These are phyloP conservation scores for Girardinus metallicus DNA, from an alignment of 2,797 vertebrate species.

Conservation along the genomic window DNA sequence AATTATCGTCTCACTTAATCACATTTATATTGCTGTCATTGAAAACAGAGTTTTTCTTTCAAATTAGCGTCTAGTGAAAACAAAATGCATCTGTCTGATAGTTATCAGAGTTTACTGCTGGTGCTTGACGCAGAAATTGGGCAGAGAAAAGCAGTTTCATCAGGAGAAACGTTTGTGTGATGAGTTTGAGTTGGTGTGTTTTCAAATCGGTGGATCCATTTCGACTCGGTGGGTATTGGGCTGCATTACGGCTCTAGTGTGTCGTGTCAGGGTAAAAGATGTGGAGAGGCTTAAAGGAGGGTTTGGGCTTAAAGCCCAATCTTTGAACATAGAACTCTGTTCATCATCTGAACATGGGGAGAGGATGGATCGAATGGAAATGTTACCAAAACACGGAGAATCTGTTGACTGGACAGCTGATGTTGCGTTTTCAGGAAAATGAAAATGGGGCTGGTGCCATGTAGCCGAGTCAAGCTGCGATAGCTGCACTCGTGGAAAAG, in stretches of 20 bases:
- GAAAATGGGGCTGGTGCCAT: no score
- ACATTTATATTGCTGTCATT: neutral
- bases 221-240: neutral
- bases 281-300: neutral
- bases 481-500: no score
- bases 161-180: neutral
- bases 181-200: neutral
- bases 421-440: no score
- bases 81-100: neutral
- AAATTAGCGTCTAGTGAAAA: neutral
- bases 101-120: neutral
- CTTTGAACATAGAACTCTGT: neutral
- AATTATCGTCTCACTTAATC: neutral
- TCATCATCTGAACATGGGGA: neutral
- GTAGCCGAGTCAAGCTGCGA: no score
- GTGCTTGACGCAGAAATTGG: neutral
- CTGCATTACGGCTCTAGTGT: neutral
- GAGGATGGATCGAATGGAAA: neutral
- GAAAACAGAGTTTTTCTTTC: neutral
- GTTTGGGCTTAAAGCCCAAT: neutral
- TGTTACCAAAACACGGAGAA: neutral
- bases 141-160: neutral
- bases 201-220: neutral
- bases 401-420: neutral
- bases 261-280: neutral